Percentiles rank a stretch among this genome's conserved stretches.
Evolutionary conservation across 1,140 invertebrate genomes (phyloP).

Genomic region (honey bee (Apis mellifera)): Amel_HAv3.1 CM009944.2:5620001-5620500

Average conservation of each 20-base stretch:
- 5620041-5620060: slow-evolving; percentile 5
- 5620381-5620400: too few species aligned
- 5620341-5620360: too few species aligned
- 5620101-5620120: slow-evolving; percentile 20
- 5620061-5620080: slow-evolving; percentile 48
- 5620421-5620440: too few species aligned
- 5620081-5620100: slow-evolving; percentile 34
- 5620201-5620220: background rate
- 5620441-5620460: too few species aligned
- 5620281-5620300: background rate
- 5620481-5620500: too few species aligned
- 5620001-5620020: background rate
- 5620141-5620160: slow-evolving; percentile 9
- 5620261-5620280: background rate
- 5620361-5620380: background rate
- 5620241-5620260: background rate
- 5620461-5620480: too few species aligned
- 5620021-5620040: slow-evolving; percentile 31
- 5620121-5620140: slow-evolving; percentile 50
- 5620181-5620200: slow-evolving; percentile 37
- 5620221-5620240: background rate
- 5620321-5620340: background rate
- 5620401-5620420: too few species aligned
- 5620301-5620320: background rate
- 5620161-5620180: background rate